Percentiles rank a stretch among this genome's conserved stretches.
phyloP scores from a whole-genome alignment of 2,797 vertebrate species.

The Sylvia borin region DNA sequence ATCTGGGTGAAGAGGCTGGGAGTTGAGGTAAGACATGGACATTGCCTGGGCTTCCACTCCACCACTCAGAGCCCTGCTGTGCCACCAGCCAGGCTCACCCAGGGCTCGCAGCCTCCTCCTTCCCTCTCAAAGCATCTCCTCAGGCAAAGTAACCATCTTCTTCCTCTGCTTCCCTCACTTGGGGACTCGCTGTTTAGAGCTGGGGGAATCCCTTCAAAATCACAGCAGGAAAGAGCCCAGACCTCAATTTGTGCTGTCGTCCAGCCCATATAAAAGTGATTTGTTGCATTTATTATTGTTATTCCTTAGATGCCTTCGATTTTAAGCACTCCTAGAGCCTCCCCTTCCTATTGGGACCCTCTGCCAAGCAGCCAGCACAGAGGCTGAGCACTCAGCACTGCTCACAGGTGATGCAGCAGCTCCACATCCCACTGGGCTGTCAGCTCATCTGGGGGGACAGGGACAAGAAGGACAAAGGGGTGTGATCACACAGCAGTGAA shows the following conservation, averaged over 20 bases:
- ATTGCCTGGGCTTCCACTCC: not conserved
- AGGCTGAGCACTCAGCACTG: not conserved
- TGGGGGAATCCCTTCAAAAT: constrained; percentile 8
- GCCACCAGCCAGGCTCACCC: not conserved
- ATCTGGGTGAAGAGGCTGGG: not conserved
- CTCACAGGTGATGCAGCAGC: not conserved
- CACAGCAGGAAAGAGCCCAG: not conserved
- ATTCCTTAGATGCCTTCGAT: not conserved
- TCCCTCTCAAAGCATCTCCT: not conserved
- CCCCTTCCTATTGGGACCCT: not conserved
- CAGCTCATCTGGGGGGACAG: not conserved
- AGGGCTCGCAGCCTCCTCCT: not conserved
- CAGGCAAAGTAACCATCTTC: constrained; percentile 8
- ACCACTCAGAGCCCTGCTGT: not conserved
- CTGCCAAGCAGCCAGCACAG: not conserved
- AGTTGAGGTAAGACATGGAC: not conserved
- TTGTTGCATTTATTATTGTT: not conserved
- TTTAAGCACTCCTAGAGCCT: not conserved
- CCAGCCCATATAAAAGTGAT: not conserved
- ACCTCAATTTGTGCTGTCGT: not conserved
- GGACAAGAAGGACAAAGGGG: not conserved
- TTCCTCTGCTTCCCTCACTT: not conserved
- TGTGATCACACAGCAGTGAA: not conserved
- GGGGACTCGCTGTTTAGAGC: not conserved
- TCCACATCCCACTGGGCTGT: not conserved